Percentiles rank a stretch among this genome's conserved stretches.
These are phyloP conservation scores for Coelopa frigida DNA, from an alignment of 1,140 invertebrate genomes.

Conservation along the genomic window DNA sequence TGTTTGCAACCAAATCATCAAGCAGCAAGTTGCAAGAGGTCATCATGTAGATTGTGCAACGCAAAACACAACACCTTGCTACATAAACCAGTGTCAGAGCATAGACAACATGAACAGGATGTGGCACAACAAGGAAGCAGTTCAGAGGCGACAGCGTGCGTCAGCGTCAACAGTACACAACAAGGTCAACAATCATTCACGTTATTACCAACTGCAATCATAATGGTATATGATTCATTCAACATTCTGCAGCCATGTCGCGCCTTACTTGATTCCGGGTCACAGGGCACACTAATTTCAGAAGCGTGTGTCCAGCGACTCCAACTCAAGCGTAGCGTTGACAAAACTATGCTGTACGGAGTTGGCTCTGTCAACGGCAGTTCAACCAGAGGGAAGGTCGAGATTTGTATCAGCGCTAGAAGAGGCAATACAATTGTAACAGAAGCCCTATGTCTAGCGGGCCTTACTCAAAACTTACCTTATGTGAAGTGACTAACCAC, in stretches of 20 bases:
- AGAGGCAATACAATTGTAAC: not conserved
- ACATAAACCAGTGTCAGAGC: too few species aligned
- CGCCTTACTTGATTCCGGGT: conserved; percentile 2
- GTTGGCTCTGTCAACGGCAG: too few species aligned
- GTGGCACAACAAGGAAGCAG: too few species aligned
- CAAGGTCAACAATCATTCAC: not conserved
- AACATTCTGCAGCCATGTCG: not conserved
- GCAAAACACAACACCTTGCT: too few species aligned
- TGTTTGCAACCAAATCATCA: too few species aligned
- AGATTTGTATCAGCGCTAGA: not conserved
- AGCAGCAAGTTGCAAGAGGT: too few species aligned
- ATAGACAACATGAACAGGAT: too few species aligned
- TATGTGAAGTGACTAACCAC: not conserved
- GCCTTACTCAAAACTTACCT: not conserved
- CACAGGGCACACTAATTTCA: conserved; percentile 2
- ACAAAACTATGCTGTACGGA: conserved; percentile 1
- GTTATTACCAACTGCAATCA: conserved; percentile 4
- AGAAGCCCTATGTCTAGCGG: not conserved
- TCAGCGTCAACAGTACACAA: too few species aligned
- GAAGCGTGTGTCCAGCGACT: conserved; percentile 8
- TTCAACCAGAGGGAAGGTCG: not conserved
- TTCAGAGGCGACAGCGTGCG: too few species aligned
- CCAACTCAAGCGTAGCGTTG: not conserved
- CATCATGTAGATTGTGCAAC: too few species aligned
- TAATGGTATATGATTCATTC: not conserved